Conservation (phyloP, 2,113 vertebrate species). For the Corynorhinus townsendii region DNA sequence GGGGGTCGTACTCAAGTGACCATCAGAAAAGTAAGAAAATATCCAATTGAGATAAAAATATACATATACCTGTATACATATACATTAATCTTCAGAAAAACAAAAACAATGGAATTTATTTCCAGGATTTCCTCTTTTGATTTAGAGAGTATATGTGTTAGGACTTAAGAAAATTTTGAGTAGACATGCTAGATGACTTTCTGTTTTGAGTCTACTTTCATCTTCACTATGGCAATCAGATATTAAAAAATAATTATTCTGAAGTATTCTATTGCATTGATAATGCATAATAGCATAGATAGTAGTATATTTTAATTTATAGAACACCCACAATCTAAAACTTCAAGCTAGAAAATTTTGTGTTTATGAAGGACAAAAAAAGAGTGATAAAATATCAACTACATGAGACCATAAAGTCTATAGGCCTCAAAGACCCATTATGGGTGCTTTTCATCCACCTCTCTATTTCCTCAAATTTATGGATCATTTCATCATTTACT, state of each 20-base stretch:
- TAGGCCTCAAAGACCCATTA: background rate
- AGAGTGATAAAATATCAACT: background rate
- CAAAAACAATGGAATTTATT: background rate
- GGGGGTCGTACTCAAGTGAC: background rate
- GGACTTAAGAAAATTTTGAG: background rate
- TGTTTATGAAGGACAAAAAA: background rate
- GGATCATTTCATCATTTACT: background rate
- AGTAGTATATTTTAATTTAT: background rate
- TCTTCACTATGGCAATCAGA: background rate
- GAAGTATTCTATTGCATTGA: background rate
- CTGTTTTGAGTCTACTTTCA: background rate
- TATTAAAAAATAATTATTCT: background rate
- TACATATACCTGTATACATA: background rate
- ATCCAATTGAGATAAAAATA: background rate
- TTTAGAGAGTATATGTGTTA: background rate
- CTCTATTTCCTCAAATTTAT: background rate
- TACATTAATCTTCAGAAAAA: background rate
- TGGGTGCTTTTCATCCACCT: background rate
- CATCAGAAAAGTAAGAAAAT: background rate
- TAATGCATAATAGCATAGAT: background rate
- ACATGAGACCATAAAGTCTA: background rate
- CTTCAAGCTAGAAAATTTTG: background rate
- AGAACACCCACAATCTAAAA: background rate
- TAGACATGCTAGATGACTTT: background rate
- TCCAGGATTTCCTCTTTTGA: background rate